Evolutionary conservation across 2,113 vertebrate species (phyloP), one percentile per base, ranked within the genome.

Genomic region (Xerus inauris): DNA sequence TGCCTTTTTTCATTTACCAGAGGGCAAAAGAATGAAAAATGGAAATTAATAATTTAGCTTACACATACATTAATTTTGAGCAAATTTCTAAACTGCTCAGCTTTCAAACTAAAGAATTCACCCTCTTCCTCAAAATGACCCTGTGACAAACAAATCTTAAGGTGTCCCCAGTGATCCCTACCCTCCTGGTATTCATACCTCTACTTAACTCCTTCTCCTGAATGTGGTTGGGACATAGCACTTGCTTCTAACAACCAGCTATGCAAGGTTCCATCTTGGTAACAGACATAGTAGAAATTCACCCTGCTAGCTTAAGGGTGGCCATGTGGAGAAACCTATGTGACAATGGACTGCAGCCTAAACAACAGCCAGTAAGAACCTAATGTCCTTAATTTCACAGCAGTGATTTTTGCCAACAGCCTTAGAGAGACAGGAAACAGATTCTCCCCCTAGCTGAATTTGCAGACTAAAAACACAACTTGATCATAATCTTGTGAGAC

Each of bases 1-100:
- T 76, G 81, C 45, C 49, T 38, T 94, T 96, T 42, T 81, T 76
- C 20, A 82, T 76, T 92, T 87, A 57, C 51, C 51, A n/a, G 90
- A 83, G 57, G 35, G 40, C n/a, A 67, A 65, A 42, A 89, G 20
- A 71, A n/a, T n/a, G 35, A 95, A 92, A 94, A 84, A 79, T 35
- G 8, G 47, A 87, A 84, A 30, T 72, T 59, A 73, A 24, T 59
- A 71, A n/a, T n/a, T 65, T 91, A 72, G 38, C 6, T 77, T 69
- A 30, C 12, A 67, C 64, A 59, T 32, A 69, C 57, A 45, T 30
- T 67, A 83, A 75, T 79, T 87, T 65, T 72, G 32, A 90, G 79
- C 30, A 87, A 24, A 67, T 49, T 84, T 80, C 40, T 12, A 84
- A 42, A 79, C 22, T 40, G 67, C 8, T n/a, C 8, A 57, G 79